A percentile compares a stretch with the other conserved stretches of the same genome.
Evolutionary conservation across 2,113 vertebrate species (phyloP).

Genomic region (Leuciscus idus): DNA sequence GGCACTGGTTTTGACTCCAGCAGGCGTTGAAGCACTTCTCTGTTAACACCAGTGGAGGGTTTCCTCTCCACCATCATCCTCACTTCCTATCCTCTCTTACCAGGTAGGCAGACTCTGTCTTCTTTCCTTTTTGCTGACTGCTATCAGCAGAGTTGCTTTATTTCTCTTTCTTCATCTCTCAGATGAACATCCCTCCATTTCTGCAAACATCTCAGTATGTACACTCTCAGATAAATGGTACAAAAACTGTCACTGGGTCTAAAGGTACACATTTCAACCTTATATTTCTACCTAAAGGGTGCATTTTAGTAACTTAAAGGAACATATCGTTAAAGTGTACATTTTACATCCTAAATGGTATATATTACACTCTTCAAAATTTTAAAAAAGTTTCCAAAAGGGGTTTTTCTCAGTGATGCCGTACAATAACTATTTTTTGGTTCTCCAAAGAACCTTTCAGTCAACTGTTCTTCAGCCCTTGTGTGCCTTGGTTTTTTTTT

Average conservation of each 20-base stretch:
- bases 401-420: no score
- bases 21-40: slow-evolving; percentile 93
- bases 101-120: slow-evolving; percentile 35
- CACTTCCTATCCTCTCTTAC: slow-evolving; percentile 14
- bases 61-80: slow-evolving; percentile 14
- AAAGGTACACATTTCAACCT: background rate
- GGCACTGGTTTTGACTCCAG: slow-evolving; percentile 91
- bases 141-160: background rate
- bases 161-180: background rate
- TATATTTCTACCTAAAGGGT: background rate
- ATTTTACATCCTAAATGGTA: background rate
- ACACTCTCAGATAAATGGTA: background rate
- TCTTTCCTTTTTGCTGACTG: background rate
- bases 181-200: background rate
- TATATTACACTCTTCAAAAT: background rate
- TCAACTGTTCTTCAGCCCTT: no score
- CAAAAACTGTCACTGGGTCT: background rate
- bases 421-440: no score
- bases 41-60: slow-evolving; percentile 74
- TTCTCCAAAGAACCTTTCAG: no score
- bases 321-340: background rate
- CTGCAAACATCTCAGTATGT: background rate
- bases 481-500: no score
- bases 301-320: background rate
- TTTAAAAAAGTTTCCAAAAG: no score